Evolutionary conservation across 2,888 invertebrate species (phyloP).

Genomic region (Leptura quadrifasciata): DNA sequence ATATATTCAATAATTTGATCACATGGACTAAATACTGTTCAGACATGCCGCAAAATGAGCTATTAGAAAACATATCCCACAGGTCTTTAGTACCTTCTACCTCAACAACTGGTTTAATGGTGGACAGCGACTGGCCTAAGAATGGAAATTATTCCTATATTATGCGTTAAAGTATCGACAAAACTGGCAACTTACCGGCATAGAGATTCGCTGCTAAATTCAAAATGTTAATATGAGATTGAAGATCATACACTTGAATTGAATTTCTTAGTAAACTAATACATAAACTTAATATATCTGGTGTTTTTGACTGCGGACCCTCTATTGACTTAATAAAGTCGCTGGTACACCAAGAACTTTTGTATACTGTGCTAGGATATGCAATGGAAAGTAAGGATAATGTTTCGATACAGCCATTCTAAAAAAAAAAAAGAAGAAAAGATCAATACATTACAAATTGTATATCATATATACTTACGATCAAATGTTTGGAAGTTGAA

Average conservation of each 20-base stretch:
- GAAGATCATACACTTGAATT: conserved; percentile 76
- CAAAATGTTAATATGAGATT: conserved; percentile 73
- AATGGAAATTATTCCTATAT: conserved; percentile 32
- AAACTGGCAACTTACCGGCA: conserved; percentile 70
- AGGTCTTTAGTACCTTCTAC: conserved; percentile 52
- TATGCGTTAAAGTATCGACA: neutral
- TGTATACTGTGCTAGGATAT: conserved; percentile 82
- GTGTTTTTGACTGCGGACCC: conserved; percentile 54
- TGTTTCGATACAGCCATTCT: conserved; percentile 82
- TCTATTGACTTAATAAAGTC: conserved; percentile 42
- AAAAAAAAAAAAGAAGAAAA: conserved; percentile 58
- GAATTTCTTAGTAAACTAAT: conserved; percentile 75
- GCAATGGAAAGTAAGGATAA: conserved; percentile 80
- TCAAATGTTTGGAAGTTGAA: conserved; percentile 81
- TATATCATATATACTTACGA: conserved; percentile 74
- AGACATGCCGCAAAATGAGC: conserved; percentile 75
- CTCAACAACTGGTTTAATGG: conserved; percentile 60
- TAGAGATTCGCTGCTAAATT: conserved; percentile 78
- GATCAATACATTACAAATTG: conserved; percentile 54
- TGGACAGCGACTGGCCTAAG: conserved; percentile 60
- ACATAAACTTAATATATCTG: conserved; percentile 69
- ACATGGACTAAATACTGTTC: conserved; percentile 82
- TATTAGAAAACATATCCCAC: conserved; percentile 73
- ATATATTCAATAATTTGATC: conserved; percentile 83
- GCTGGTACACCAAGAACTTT: conserved; percentile 79